Conservation (phyloP, 2,797 vertebrate species). For the Poeciliopsis gracilis region DNA sequence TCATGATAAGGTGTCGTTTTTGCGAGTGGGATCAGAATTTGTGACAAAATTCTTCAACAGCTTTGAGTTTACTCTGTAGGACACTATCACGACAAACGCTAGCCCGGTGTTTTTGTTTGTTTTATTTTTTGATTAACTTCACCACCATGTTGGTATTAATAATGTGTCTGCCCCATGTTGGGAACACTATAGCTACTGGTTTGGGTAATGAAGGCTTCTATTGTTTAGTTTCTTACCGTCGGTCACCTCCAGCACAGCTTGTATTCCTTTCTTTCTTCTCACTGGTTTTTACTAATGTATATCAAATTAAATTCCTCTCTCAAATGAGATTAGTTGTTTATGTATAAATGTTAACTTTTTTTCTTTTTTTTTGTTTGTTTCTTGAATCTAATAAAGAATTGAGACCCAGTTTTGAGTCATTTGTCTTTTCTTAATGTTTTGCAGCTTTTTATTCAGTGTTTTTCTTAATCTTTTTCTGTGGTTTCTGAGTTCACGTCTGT, state of each 20-base stretch:
- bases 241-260: constrained; percentile 72
- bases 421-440: constrained; percentile 35
- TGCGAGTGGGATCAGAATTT: constrained; percentile 31
- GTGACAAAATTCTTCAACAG: constrained; percentile 17
- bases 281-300: constrained; percentile 83
- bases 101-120: constrained; percentile 7
- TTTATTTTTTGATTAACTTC: constrained; percentile 49
- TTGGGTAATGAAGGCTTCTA: constrained; percentile 54
- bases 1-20: constrained; percentile 52
- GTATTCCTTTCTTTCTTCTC: constrained; percentile 63
- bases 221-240: constrained; percentile 23
- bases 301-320: constrained; percentile 75
- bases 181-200: constrained; percentile 67
- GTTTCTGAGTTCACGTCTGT: constrained; percentile 71
- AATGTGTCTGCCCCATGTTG: constrained; percentile 58
- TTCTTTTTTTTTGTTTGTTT: constrained; percentile 81
- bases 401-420: constrained; percentile 65
- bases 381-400: constrained; percentile 91
- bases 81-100: constrained; percentile 54
- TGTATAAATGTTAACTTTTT: constrained; percentile 94
- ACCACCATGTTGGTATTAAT: constrained; percentile 70
- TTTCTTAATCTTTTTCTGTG: constrained; percentile 42
- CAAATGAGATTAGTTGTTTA: constrained; percentile 84
- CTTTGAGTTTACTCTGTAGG: constrained; percentile 32
- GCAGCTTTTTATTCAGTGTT: constrained; percentile 17